Conservation (phyloP, 1,140 invertebrate species). For the Nixonia krombeini region DNA sequence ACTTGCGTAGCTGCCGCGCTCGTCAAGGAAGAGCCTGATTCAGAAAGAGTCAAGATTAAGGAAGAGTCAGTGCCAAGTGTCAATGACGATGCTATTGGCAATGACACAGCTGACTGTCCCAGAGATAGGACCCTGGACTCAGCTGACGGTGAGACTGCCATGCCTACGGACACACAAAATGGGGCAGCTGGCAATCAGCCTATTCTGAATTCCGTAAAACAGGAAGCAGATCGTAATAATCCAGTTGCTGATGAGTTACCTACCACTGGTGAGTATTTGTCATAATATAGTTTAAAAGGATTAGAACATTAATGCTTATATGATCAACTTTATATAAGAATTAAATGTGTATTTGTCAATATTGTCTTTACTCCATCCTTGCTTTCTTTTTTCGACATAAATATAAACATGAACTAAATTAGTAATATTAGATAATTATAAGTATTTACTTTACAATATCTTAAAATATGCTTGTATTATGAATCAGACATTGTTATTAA, state of each 20-base stretch:
- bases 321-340: too few species aligned
- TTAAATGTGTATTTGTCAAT: neutral
- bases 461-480: too few species aligned
- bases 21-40: constrained; percentile 64
- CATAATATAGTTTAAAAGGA: too few species aligned
- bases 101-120: constrained; percentile 59
- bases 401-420: neutral
- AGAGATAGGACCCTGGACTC: constrained; percentile 56
- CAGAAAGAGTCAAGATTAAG: constrained; percentile 66
- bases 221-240: constrained; percentile 59
- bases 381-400: neutral
- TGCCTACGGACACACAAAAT: constrained; percentile 57
- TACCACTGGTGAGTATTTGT: constrained; percentile 25
- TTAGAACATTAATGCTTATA: neutral
- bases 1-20: constrained; percentile 60
- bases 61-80: constrained; percentile 53
- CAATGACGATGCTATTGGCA: constrained; percentile 58
- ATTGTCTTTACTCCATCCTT: too few species aligned
- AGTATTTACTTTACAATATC: too few species aligned
- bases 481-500: too few species aligned
- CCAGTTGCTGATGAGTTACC: constrained; percentile 49
- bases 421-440: too few species aligned
- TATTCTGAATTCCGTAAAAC: constrained; percentile 61
- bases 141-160: constrained; percentile 51
- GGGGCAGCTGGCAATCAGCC: constrained; percentile 49